A percentile compares a stretch with the other conserved stretches of the same genome.
Evolutionary conservation across 1,140 invertebrate species (phyloP).

Genomic region (Drosophila tristis): DNA sequence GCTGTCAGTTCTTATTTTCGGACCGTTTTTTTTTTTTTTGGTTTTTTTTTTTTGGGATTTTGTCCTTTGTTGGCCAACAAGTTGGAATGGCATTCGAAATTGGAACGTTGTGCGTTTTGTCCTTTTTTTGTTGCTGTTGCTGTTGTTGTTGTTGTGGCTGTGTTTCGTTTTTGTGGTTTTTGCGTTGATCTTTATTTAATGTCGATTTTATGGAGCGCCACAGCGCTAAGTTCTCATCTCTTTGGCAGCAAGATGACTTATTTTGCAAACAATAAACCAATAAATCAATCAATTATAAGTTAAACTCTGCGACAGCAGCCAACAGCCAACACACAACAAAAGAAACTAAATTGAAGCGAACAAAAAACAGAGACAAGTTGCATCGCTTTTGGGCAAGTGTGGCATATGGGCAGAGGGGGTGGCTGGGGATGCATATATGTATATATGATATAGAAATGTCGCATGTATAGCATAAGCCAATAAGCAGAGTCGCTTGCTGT

Average conservation of each 20-base stretch:
- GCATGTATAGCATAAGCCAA: too few species aligned
- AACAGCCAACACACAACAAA: constrained; percentile 26
- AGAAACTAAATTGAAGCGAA: constrained; percentile 9
- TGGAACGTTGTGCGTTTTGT: constrained; percentile 8
- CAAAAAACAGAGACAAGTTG: constrained; percentile 5
- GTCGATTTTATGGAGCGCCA: constrained; percentile 48
- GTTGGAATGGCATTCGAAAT: background rate
- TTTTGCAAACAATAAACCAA: constrained; percentile 83
- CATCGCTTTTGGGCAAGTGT: too few species aligned
- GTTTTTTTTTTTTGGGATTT: background rate
- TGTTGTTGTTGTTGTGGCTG: constrained; percentile 26
- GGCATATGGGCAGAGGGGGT: too few species aligned
- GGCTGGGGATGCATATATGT: too few species aligned
- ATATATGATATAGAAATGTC: too few species aligned
- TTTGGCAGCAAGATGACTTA: constrained; percentile 54
- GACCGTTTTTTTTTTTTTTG: background rate
- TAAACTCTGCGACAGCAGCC: constrained; percentile 52
- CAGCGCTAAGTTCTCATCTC: constrained; percentile 42
- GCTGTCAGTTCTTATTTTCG: constrained; percentile 6
- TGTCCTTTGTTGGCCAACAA: background rate
- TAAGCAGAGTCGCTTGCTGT: too few species aligned
- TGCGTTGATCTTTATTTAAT: constrained; percentile 39
- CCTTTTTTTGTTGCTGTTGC: constrained; percentile 24
- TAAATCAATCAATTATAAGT: constrained; percentile 82
- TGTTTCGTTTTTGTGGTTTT: constrained; percentile 29